phyloP scores from a whole-genome alignment of 2,888 invertebrate species.

The Hipparchia sbordonii region DNA sequence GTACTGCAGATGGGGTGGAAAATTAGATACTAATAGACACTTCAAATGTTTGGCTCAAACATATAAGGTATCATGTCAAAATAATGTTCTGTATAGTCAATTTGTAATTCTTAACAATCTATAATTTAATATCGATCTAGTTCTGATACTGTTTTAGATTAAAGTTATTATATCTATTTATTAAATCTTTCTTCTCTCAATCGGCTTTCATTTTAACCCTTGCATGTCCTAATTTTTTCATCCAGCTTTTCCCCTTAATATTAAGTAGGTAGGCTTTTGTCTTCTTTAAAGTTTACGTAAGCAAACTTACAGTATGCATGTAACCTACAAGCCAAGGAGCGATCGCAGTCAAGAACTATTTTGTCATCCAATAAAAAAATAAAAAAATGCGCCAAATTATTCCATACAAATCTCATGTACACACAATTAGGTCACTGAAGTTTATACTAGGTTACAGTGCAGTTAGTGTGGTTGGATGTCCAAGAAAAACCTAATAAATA shows the following conservation, averaged over 20 bases:
- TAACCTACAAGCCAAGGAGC: too few species aligned
- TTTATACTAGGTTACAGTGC: too few species aligned
- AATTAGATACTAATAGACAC: conserved; percentile 4
- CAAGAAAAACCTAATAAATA: too few species aligned
- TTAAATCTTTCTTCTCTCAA: conserved; percentile 81
- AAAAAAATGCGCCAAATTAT: too few species aligned
- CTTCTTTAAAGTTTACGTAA: too few species aligned
- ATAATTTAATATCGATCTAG: conserved; percentile 67
- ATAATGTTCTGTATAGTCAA: conserved; percentile 66
- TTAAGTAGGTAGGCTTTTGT: too few species aligned
- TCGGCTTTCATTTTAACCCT: conserved; percentile 55
- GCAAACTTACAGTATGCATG: too few species aligned
- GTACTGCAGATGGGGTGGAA: conserved; percentile 8
- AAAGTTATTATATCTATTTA: conserved; percentile 79
- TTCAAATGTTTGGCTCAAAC: conserved; percentile 50
- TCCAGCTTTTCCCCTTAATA: background rate
- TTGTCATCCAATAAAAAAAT: too few species aligned
- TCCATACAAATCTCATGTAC: too few species aligned
- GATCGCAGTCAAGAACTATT: too few species aligned
- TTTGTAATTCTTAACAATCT: conserved; percentile 62
- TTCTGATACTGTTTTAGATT: conserved; percentile 76
- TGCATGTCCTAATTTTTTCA: background rate
- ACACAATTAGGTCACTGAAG: too few species aligned
- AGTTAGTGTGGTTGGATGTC: too few species aligned
- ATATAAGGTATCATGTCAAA: conserved; percentile 46